Evolutionary conservation across 2,888 invertebrate species (phyloP).

Genomic region (Melanotus villosus): DNA sequence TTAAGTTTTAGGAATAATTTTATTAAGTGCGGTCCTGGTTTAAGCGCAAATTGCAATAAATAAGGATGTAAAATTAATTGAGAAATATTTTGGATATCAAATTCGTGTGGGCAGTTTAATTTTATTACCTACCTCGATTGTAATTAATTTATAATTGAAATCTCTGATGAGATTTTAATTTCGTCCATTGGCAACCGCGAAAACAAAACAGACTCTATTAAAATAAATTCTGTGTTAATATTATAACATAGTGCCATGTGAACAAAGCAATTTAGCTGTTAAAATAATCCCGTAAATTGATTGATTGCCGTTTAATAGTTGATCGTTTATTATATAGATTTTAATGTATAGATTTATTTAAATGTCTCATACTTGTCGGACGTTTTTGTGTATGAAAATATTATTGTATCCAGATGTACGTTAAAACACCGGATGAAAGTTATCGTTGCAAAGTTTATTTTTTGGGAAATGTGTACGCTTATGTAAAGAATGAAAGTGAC

Average conservation of each 20-base stretch:
- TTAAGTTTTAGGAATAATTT: too few relatives aligned
- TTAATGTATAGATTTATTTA: slow-evolving; percentile 29
- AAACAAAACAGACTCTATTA: not conserved
- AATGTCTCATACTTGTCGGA: slow-evolving; percentile 13
- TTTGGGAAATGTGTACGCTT: slow-evolving; percentile 39
- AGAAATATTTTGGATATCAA: not conserved
- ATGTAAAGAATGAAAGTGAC: slow-evolving; percentile 23
- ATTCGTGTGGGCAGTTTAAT: not conserved
- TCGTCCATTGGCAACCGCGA: not conserved
- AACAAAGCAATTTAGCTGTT: slow-evolving; percentile 58
- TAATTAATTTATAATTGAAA: slow-evolving; percentile 16
- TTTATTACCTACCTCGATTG: not conserved
- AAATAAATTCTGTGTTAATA: slow-evolving; percentile 51
- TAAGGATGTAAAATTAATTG: too few relatives aligned
- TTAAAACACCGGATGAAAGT: slow-evolving; percentile 58
- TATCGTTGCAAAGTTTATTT: slow-evolving; percentile 29
- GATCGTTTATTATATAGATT: slow-evolving; percentile 29
- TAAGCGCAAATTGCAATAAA: too few relatives aligned
- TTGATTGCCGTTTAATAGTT: slow-evolving; percentile 18
- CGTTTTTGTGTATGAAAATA: not conserved
- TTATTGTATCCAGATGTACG: slow-evolving; percentile 36
- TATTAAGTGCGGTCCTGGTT: too few relatives aligned
- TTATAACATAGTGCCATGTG: slow-evolving; percentile 48
- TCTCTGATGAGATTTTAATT: slow-evolving; percentile 5
- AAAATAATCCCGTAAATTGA: slow-evolving; percentile 54